phyloP scores from a whole-genome alignment of 2,888 invertebrate species.

The Antheraea yamamai region DNA sequence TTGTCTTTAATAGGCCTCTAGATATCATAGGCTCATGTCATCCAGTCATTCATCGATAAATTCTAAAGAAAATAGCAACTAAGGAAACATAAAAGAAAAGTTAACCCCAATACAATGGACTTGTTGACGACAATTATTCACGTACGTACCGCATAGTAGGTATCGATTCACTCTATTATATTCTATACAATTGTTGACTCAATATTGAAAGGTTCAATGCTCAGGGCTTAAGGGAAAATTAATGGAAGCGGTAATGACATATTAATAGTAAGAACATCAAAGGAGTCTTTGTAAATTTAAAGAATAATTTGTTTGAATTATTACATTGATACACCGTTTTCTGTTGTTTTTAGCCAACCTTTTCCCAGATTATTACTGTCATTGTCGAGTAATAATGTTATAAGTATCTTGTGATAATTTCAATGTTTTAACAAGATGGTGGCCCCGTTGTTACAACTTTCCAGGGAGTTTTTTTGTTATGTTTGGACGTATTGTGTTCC shows the following conservation, averaged over 20 bases:
- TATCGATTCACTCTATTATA: conserved; percentile 30
- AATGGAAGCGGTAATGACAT: neutral
- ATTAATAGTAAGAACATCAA: neutral
- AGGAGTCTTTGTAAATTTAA: neutral
- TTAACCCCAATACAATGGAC: conserved; percentile 4
- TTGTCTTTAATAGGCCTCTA: too few species aligned
- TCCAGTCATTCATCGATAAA: neutral
- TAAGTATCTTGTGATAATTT: too few species aligned
- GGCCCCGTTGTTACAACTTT: too few species aligned
- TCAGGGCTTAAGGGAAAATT: conserved; percentile 7
- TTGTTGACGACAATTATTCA: conserved; percentile 20
- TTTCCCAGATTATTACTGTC: too few species aligned
- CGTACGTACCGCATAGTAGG: conserved; percentile 12
- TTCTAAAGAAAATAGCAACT: neutral
- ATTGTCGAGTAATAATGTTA: too few species aligned
- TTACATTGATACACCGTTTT: too few species aligned
- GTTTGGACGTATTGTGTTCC: too few species aligned
- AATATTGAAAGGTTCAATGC: conserved; percentile 22
- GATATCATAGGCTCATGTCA: neutral
- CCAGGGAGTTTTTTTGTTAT: too few species aligned
- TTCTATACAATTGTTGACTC: conserved; percentile 25
- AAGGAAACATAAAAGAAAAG: neutral
- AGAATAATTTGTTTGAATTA: neutral
- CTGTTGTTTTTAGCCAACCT: too few species aligned
- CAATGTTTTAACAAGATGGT: too few species aligned